These are phyloP conservation scores for Apis laboriosa DNA, from an alignment of 1,140 invertebrate genomes.

Conservation along the genomic window DNA sequence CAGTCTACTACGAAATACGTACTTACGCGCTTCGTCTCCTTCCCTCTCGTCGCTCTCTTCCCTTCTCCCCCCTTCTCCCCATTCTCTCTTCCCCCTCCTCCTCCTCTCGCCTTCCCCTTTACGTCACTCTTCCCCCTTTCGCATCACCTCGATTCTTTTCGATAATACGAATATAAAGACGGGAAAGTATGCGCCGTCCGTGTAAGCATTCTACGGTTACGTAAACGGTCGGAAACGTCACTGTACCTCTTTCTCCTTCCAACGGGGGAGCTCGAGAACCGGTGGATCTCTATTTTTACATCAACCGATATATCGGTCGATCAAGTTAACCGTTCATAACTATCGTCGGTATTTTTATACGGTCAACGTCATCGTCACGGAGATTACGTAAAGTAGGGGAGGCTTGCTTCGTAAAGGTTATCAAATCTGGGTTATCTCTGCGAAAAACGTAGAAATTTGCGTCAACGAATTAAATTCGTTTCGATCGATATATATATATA, in stretches of 20 bases:
- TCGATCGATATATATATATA: background rate
- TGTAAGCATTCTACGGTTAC: conserved; percentile 34
- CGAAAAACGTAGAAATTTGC: background rate
- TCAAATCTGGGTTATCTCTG: background rate
- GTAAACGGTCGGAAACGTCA: conserved; percentile 46
- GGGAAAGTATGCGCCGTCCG: conserved; percentile 8
- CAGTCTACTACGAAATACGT: conserved; percentile 74
- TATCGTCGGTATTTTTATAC: conserved; percentile 10
- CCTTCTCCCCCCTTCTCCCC: background rate
- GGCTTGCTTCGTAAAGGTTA: background rate
- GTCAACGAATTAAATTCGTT: background rate
- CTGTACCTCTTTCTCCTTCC: conserved; percentile 1
- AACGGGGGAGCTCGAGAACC: background rate
- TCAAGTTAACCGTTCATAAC: conserved; percentile 7
- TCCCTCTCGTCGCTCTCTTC: background rate
- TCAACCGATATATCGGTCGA: background rate
- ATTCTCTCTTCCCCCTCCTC: background rate
- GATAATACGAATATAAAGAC: conserved; percentile 6
- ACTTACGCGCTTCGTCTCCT: conserved; percentile 58
- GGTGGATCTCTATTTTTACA: conserved; percentile 24
- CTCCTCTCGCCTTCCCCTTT: conserved; percentile 5
- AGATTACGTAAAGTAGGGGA: conserved; percentile 9
- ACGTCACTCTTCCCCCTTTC: conserved; percentile 28
- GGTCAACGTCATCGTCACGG: background rate
- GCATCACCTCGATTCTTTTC: conserved; percentile 35